Evolutionary conservation across 2,797 vertebrate species (phyloP).

Genomic region (Naso thynnoides): DNA sequence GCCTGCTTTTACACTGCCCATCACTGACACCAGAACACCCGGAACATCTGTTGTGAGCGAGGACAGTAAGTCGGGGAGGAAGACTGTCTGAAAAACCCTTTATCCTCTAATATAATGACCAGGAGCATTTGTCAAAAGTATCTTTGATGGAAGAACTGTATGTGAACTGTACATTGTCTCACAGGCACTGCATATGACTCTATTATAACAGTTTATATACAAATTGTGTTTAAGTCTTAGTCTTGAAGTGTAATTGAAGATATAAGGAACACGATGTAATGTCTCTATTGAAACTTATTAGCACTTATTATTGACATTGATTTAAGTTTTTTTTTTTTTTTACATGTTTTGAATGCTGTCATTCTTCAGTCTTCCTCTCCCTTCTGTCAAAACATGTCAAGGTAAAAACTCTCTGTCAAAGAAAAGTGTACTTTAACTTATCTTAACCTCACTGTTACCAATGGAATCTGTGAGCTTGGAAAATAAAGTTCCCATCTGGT

Average conservation of each 20-base stretch:
- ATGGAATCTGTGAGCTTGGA: slow-evolving; percentile 16
- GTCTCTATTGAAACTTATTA: too few relatives aligned
- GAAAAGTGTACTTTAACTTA: slow-evolving; percentile 44
- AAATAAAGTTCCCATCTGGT: slow-evolving; percentile 80
- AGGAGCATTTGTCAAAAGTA: slow-evolving; percentile 38
- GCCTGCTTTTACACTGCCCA: slow-evolving; percentile 67
- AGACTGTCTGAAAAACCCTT: slow-evolving; percentile 22
- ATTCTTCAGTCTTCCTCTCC: too few relatives aligned
- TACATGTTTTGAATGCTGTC: too few relatives aligned
- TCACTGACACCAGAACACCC: slow-evolving; percentile 64
- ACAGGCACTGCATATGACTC: neutral
- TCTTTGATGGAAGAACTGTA: slow-evolving; percentile 45
- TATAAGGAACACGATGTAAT: too few relatives aligned
- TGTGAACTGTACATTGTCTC: slow-evolving; percentile 23
- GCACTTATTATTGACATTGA: too few relatives aligned
- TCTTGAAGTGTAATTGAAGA: slow-evolving; percentile 25
- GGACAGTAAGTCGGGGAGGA: slow-evolving; percentile 40
- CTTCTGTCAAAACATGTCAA: too few relatives aligned
- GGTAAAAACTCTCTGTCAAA: too few relatives aligned
- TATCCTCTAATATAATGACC: slow-evolving; percentile 34
- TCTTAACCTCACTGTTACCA: slow-evolving; percentile 49
- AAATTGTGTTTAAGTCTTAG: slow-evolving; percentile 7
- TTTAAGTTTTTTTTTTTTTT: too few relatives aligned
- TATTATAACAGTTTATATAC: slow-evolving; percentile 1
- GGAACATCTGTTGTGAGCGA: slow-evolving; percentile 71